Conservation (phyloP, 2,888 invertebrate species). For the Tuta absoluta region DNA sequence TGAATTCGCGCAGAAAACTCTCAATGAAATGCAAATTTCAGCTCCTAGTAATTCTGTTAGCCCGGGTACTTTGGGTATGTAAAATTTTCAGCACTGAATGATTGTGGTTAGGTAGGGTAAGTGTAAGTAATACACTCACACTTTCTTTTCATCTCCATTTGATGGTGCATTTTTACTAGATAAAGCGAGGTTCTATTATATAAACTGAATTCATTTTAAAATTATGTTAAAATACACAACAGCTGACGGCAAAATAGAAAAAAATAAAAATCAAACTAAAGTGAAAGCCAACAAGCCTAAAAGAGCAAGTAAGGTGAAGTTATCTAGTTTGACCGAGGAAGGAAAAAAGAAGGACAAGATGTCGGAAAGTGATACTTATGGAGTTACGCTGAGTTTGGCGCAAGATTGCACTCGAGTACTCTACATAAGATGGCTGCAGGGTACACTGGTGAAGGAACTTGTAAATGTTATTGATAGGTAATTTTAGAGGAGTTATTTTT, state of each 20-base stretch:
- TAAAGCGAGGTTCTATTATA: too few relatives aligned
- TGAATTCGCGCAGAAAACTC: conserved; percentile 47
- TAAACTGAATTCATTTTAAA: too few relatives aligned
- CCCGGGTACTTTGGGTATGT: too few relatives aligned
- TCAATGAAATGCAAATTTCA: background rate
- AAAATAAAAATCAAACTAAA: background rate
- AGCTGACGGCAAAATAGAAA: too few relatives aligned
- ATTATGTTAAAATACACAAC: too few relatives aligned
- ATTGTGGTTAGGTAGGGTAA: too few relatives aligned
- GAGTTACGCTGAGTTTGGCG: conserved; percentile 55
- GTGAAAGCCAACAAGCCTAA: background rate
- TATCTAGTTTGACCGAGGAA: conserved; percentile 39
- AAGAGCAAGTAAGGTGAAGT: conserved; percentile 31
- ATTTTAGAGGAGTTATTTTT: background rate
- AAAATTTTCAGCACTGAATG: too few relatives aligned
- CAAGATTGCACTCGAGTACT: conserved; percentile 60
- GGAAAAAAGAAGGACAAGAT: conserved; percentile 8
- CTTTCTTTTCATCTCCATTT: too few relatives aligned
- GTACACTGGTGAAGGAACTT: conserved; percentile 57
- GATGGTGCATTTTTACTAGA: too few relatives aligned
- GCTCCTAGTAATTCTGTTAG: background rate
- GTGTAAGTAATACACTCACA: too few relatives aligned
- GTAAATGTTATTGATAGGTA: conserved; percentile 57
- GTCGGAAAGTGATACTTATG: conserved; percentile 49
- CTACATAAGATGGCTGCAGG: conserved; percentile 64